Percentiles rank a stretch among this genome's conserved stretches.
These are phyloP conservation scores for Synanthedon andrenaeformis DNA, from an alignment of 2,888 invertebrate species.

Conservation along the genomic window DNA sequence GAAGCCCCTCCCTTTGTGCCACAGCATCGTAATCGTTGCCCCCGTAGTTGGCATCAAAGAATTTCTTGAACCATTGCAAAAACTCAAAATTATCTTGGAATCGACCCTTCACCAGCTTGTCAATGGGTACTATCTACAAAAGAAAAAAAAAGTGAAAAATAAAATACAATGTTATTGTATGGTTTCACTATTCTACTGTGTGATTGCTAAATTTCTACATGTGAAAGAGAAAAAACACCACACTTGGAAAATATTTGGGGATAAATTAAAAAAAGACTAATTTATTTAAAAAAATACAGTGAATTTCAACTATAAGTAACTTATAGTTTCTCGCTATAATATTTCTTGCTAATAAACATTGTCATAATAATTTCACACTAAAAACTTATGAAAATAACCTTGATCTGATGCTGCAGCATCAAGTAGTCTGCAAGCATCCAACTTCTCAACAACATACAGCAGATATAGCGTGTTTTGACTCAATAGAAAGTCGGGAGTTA, in stretches of 20 bases:
- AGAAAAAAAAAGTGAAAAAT: conserved; percentile 46
- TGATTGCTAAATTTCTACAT: conserved; percentile 4
- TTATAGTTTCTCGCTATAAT: too few species aligned
- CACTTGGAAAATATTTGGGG: conserved; percentile 19
- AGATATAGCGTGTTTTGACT: too few species aligned
- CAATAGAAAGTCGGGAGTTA: too few species aligned
- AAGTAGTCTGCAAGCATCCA: too few species aligned
- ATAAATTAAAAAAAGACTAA: neutral
- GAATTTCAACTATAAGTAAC: too few species aligned
- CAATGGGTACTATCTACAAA: conserved; percentile 90
- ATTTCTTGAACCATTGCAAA: conserved; percentile 99
- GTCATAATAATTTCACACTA: too few species aligned
- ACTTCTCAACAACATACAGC: too few species aligned
- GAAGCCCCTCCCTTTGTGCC: conserved; percentile 85
- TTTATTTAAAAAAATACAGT: too few species aligned
- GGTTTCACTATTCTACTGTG: conserved; percentile 17
- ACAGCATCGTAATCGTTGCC: conserved; percentile 94
- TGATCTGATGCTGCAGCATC: too few species aligned
- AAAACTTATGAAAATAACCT: too few species aligned
- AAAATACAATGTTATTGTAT: conserved; percentile 30
- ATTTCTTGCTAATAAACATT: too few species aligned
- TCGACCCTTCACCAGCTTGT: conserved; percentile 95
- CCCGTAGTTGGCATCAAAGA: conserved; percentile 99
- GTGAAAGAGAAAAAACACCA: conserved; percentile 8
- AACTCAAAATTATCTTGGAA: conserved; percentile 99